Evolutionary conservation across 2,888 invertebrate genomes (phyloP), one percentile per base, ranked within the genome.

Genomic region (Zele albiditarsus): DNA sequence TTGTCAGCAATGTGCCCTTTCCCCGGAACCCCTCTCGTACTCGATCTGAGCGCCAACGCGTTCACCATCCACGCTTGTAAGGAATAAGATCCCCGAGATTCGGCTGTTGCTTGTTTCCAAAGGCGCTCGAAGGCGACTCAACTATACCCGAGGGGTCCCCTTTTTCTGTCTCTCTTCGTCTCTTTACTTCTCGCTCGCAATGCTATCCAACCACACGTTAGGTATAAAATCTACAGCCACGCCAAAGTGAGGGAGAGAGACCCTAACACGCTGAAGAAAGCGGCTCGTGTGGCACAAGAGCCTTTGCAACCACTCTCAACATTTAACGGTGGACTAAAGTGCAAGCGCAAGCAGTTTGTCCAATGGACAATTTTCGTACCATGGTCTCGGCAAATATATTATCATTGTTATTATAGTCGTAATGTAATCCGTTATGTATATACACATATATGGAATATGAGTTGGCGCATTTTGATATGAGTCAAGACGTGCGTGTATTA

Each of bases 81-180:
- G 62, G 27, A 71, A 71, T 33, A 33, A 71, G 63, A 71, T 71
- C 28, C 27, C 66, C 31, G n/a, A 73, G 67, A 73, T 73, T 73
- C 31, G 42, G 58, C 38, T 46, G 63, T 28, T 42, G 67, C 58
- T 25, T 67, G 20, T 28, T 38, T 67, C 42, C 31, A 63, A 63
- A 33, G 53, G 53, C 20, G 12, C 6, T 63, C 33, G 31, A 6
- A 63, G 63, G 33, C 63, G 20, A 20, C 60, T 27, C n/a, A 16
- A 62, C 23, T n/a, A 65, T 67, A 53, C 66, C 72, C 65, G 42
- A 66, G 25, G 31, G 53, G 28, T 71, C 28, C 12, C 46, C 38
- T 5, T 49, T 57, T 10, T 25, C 16, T 28, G 3, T 38, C 23
- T 27, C 16, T 8, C 28, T 14, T 57, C n/a, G 8, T 38, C 38